A percentile compares a stretch with the other conserved stretches of the same genome.
These are phyloP conservation scores for Noctua janthe DNA, from an alignment of 2,888 invertebrate genomes.

Conservation along the genomic window DNA sequence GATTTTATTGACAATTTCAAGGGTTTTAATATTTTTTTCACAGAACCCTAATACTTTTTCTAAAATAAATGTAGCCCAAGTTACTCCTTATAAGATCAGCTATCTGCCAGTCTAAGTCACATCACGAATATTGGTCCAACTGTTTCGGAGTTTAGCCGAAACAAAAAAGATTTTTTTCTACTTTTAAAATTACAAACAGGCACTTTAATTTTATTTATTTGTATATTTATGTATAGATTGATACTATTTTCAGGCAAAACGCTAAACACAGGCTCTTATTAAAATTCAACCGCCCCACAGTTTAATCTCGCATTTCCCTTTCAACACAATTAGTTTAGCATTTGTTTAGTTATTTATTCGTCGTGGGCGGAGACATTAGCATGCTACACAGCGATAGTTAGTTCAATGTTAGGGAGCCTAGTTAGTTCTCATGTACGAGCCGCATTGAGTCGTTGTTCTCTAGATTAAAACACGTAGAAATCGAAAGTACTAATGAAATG, in stretches of 20 bases:
- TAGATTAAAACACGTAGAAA: conserved; percentile 57
- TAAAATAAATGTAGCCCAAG: no score
- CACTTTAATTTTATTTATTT: no score
- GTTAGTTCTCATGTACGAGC: conserved; percentile 59
- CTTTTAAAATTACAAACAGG: no score
- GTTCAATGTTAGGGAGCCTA: conserved; percentile 62
- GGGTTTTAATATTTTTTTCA: no score
- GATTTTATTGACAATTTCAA: no score
- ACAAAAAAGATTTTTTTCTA: no score
- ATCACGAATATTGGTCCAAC: no score
- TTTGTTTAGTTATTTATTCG: conserved; percentile 55
- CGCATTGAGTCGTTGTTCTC: conserved; percentile 60
- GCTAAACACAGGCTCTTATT: conserved; percentile 1
- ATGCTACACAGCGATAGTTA: conserved; percentile 65
- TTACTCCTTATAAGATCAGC: no score
- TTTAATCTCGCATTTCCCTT: conserved; percentile 58
- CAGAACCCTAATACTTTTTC: no score
- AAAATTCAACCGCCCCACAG: conserved; percentile 26
- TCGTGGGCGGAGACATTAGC: conserved; percentile 71
- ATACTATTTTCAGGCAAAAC: neutral
- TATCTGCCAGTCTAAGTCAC: no score
- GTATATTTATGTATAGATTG: no score
- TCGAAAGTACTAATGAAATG: conserved; percentile 66
- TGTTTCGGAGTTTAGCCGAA: no score
- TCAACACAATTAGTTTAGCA: conserved; percentile 63